Evolutionary conservation across 2,797 vertebrate genomes (phyloP), one percentile per base, ranked within the genome.

Genomic region (Zalophus californianus): DNA sequence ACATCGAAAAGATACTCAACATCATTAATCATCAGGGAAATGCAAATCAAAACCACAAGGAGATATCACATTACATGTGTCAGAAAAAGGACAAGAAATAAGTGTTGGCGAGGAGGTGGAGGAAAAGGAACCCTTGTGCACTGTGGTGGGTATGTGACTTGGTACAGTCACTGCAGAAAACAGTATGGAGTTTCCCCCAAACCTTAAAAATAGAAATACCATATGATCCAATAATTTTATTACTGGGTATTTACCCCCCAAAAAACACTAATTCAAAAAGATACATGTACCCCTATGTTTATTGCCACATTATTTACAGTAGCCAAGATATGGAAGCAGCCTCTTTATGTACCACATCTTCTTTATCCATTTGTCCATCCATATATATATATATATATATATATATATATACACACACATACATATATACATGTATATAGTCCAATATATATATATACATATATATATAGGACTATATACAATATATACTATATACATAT

Each of bases 371-470:
- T 68, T 58, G 56, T 58, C 32, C 15, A 66, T n/a, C 16, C 32
- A 66, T 66, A 9, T n/a, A 18, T 62, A n/a, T n/a, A 4, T n/a
- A 0, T n/a, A 0, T 64, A 13, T 60, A 0, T 62, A n/a, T n/a
- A 4, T n/a, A 0, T n/a, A 0, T 64, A 13, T 60, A n/a, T n/a
- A n/a, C 27, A 4, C 27, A 5, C 27, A 4, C 20, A 18, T 2
- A 56, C 54, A 21, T 56, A 18, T 21, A 56, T 56, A 56, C 29
- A 3, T 32, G 27, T 64, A 15, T 64, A 64, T 64, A 54, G 18
- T 54, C 44, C 44, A 44, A 54, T 16, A 54, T 16, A 9, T n/a
- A n/a, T 62, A n/a, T n/a, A n/a, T n/a, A n/a, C n/a, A n/a, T n/a
- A n/a, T n/a, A n/a, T n/a, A 4, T 66, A 2, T 18, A 44, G 1